Percentiles rank a stretch among this genome's conserved stretches.
Conservation (phyloP, 2,797 vertebrate genomes). For the Sardinella longiceps region DNA sequence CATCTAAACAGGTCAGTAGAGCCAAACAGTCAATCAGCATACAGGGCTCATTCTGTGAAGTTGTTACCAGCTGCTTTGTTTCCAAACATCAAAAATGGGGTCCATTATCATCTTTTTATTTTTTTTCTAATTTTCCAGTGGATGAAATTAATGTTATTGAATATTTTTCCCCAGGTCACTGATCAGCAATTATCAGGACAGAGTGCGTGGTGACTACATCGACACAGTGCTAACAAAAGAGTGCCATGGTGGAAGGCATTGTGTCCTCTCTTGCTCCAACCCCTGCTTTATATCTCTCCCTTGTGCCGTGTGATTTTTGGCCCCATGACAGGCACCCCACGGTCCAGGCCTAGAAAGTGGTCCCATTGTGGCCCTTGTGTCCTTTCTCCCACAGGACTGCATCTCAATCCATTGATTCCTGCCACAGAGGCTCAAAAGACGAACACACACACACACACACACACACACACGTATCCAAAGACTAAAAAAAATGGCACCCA, state of each 20-base stretch:
- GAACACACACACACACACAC: background rate
- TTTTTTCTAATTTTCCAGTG: slow-evolving; percentile 22
- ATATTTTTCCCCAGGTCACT: slow-evolving; percentile 7
- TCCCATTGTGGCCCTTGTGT: background rate
- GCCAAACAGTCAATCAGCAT: background rate
- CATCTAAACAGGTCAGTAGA: slow-evolving; percentile 7
- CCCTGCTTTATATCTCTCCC: background rate
- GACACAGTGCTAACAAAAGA: slow-evolving; percentile 31
- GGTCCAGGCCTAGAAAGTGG: background rate
- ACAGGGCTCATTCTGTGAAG: background rate
- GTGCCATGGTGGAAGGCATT: background rate
- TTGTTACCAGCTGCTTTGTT: background rate
- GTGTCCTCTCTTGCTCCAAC: slow-evolving; percentile 25
- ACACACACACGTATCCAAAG: background rate
- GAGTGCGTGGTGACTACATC: background rate
- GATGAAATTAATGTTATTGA: slow-evolving; percentile 32
- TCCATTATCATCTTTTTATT: background rate
- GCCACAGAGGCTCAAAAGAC: background rate
- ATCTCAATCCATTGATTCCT: background rate
- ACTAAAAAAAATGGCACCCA: background rate
- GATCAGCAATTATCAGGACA: slow-evolving; percentile 21
- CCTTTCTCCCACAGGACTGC: background rate
- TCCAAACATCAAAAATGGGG: background rate
- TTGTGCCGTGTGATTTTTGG: slow-evolving; percentile 19
- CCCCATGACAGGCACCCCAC: background rate